Evolutionary conservation across 2,113 vertebrate species (phyloP).

Genomic region (Ia io): DNA sequence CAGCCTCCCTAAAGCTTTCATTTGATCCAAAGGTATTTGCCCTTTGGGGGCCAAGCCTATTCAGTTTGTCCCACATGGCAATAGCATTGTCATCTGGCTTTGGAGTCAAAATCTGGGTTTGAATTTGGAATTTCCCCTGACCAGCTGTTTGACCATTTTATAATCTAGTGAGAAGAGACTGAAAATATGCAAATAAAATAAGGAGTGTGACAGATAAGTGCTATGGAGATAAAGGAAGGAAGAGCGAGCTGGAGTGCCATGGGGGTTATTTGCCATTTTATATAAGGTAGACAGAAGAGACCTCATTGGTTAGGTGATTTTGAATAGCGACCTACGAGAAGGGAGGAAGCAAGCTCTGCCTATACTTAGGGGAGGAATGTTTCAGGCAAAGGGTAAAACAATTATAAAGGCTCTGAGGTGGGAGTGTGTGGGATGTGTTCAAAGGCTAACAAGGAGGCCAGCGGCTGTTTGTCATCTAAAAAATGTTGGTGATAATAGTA

Average conservation of each 20-base stretch:
- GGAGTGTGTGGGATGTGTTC: not conserved
- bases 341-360: not conserved
- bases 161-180: not conserved
- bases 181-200: conserved; percentile 12
- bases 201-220: not conserved
- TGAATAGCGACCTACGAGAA: not conserved
- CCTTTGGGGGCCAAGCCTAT: not conserved
- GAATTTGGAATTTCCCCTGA: conserved; percentile 21
- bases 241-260: not conserved
- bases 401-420: not conserved
- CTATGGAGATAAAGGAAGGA: not conserved
- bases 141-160: not conserved
- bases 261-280: not conserved
- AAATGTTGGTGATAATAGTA: not conserved
- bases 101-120: conserved; percentile 21
- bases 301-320: not conserved
- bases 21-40: not conserved
- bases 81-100: conserved; percentile 32
- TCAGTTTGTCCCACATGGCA: not conserved
- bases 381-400: not conserved
- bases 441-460: not conserved
- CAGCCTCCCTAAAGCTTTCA: not conserved
- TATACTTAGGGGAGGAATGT: not conserved
- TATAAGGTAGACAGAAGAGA: not conserved
- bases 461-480: not conserved